A percentile compares a stretch with the other conserved stretches of the same genome.
These are phyloP conservation scores for Aquatica leii DNA, from an alignment of 2,888 invertebrate species.

Conservation along the genomic window DNA sequence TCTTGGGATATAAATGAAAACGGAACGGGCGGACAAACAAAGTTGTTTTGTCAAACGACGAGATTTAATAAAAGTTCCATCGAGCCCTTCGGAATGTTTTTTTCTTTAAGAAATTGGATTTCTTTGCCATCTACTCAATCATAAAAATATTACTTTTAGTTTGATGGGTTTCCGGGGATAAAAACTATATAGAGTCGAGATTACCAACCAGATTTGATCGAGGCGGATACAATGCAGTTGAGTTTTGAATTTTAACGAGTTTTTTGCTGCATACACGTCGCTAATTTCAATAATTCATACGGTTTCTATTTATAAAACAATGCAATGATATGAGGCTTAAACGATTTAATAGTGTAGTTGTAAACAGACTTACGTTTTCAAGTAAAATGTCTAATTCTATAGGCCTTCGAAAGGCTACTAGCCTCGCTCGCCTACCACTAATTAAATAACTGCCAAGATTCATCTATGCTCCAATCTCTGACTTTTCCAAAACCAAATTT, in stretches of 20 bases:
- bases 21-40: background rate
- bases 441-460: constrained; percentile 3
- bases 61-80: constrained; percentile 17
- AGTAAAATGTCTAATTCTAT: background rate
- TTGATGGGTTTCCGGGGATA: constrained; percentile 12
- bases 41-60: constrained; percentile 1
- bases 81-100: constrained; percentile 1
- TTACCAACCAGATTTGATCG: constrained; percentile 2
- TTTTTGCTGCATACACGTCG: background rate
- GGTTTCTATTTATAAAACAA: too few species aligned
- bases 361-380: constrained; percentile 4
- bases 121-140: constrained; percentile 7
- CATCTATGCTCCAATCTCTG: too few species aligned
- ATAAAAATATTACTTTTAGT: constrained; percentile 21
- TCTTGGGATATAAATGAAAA: background rate
- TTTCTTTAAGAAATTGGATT: constrained; percentile 14
- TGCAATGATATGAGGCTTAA: too few species aligned
- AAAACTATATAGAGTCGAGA: background rate
- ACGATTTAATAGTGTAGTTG: too few species aligned
- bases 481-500: background rate
- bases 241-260: constrained; percentile 9
- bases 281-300: too few species aligned
- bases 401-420: constrained; percentile 4
- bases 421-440: background rate
- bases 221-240: background rate